phyloP scores from a whole-genome alignment of 2,797 vertebrate genomes.

The Graptemys geographica region DNA sequence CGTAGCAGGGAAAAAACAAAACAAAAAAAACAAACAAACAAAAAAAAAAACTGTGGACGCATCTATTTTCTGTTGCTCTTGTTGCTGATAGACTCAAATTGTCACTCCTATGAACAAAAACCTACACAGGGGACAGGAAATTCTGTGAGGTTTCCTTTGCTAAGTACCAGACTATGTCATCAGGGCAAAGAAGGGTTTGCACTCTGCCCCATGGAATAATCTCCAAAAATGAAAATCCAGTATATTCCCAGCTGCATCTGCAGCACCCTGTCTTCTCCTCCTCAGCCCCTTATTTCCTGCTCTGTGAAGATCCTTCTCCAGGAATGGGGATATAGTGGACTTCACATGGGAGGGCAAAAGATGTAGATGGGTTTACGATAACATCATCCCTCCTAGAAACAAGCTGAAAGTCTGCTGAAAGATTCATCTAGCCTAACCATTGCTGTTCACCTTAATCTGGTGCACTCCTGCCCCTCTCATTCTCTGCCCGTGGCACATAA shows the following conservation, averaged over 20 bases:
- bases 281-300: neutral
- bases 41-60: neutral
- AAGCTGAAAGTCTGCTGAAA: neutral
- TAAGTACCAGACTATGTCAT: neutral
- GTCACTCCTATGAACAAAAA: neutral
- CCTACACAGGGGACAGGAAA: neutral
- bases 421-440: fast-evolving
- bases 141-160: neutral
- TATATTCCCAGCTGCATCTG: neutral
- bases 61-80: neutral
- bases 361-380: neutral
- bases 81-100: neutral
- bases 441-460: neutral
- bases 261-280: neutral
- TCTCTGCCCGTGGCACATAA: neutral
- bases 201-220: neutral
- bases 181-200: neutral
- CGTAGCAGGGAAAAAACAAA: neutral
- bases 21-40: neutral
- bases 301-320: fast-evolving
- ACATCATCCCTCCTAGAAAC: neutral
- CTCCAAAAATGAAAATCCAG: neutral
- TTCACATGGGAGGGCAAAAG: neutral
- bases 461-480: neutral
- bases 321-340: neutral